phyloP scores from a whole-genome alignment of 30 jellyfish, hydroid and myxozoan species.

The Chrysaora quinquecirrha region DNA sequence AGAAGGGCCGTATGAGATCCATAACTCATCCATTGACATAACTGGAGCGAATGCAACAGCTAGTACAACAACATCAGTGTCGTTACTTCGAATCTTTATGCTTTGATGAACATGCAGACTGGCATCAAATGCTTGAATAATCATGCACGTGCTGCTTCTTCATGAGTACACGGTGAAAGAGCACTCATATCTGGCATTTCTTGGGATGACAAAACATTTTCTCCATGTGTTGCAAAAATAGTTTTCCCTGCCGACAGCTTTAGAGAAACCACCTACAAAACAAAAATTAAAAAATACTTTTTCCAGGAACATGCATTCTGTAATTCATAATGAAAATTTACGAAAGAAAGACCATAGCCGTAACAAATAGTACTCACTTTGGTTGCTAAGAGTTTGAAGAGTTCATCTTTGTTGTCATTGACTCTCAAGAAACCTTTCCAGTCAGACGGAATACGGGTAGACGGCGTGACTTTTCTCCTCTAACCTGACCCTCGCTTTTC shows the following conservation, averaged over 20 bases:
- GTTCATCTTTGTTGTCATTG: constrained; percentile 27
- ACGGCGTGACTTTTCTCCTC: no score
- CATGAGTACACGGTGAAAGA: no score
- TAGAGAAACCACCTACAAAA: constrained; percentile 5
- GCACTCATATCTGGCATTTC: not conserved
- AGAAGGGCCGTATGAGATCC: constrained; percentile 30
- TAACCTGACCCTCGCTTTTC: no score
- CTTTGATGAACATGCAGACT: not conserved
- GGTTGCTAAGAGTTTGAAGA: constrained; percentile 12
- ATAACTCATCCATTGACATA: constrained; percentile 4
- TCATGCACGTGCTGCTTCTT: no score
- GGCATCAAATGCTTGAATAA: constrained; percentile 12
- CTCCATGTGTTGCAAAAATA: constrained; percentile 11
- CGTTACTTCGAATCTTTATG: no score
- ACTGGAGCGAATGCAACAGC: no score
- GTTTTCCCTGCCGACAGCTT: no score
- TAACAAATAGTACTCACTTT: not conserved
- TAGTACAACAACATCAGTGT: no score
- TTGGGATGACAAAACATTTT: not conserved
- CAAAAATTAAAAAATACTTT: not conserved
- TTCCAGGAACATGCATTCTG: not conserved
- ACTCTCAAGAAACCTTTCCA: no score
- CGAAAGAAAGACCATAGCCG: not conserved
- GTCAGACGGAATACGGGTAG: no score
- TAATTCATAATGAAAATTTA: no score